These are phyloP conservation scores for Scytalopus superciliaris DNA, from an alignment of 2,113 vertebrate species.

Conservation along the genomic window DNA sequence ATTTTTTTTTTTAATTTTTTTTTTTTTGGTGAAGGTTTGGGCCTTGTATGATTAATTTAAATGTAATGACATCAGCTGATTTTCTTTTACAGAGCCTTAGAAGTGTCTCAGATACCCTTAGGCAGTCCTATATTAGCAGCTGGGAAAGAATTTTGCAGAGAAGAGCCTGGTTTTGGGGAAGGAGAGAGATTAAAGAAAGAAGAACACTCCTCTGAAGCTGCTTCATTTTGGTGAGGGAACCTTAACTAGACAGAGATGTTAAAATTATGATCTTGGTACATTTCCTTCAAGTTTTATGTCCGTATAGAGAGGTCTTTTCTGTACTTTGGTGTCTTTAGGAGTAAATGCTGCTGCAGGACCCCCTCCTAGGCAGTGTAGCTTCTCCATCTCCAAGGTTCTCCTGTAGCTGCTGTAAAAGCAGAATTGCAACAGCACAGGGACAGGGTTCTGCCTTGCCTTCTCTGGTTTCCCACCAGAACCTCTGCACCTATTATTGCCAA, in stretches of 20 bases:
- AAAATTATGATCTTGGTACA: not conserved
- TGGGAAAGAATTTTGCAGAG: not conserved
- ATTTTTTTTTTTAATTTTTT: not conserved
- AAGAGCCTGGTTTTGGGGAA: not conserved
- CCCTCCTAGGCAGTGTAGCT: not conserved
- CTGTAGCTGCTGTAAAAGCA: accelerated
- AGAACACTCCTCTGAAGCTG: not conserved
- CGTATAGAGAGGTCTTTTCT: not conserved
- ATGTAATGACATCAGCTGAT: not conserved
- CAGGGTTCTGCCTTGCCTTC: not conserved
- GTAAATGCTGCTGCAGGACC: not conserved
- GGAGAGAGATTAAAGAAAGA: not conserved
- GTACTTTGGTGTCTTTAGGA: not conserved
- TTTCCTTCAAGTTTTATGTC: not conserved
- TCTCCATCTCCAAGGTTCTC: not conserved
- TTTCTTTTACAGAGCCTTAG: not conserved
- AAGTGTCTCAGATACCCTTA: not conserved
- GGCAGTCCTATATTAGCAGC: not conserved
- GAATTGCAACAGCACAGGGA: not conserved
- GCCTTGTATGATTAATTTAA: not conserved
- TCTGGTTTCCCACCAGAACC: not conserved
- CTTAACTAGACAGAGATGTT: not conserved
- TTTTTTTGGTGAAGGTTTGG: not conserved
- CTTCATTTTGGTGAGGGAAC: not conserved
- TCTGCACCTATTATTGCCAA: not conserved